A percentile compares a stretch with the other conserved stretches of the same genome.
These are phyloP conservation scores for Oligia strigilis DNA, from an alignment of 2,888 invertebrate genomes.

Conservation along the genomic window DNA sequence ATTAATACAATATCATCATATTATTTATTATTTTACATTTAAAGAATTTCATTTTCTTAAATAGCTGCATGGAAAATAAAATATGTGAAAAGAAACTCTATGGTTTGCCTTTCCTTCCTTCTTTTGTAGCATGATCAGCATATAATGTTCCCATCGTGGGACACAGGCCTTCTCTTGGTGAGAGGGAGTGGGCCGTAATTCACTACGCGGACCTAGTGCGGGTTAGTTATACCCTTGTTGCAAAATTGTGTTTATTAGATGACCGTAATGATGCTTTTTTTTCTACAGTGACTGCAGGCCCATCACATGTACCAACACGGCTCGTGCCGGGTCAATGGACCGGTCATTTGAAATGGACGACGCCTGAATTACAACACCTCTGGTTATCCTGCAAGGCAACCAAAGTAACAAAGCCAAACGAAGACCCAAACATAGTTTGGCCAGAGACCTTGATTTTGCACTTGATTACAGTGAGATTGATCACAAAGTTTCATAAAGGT, in stretches of 20 bases:
- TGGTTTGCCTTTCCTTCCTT: not conserved
- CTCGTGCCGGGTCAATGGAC: not conserved
- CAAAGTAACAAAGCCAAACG: not conserved
- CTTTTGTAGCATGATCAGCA: not conserved
- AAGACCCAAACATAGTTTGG: not conserved
- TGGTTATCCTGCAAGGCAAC: slow-evolving; percentile 19
- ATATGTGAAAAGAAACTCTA: not conserved
- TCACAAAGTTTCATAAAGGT: not conserved
- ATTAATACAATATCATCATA: not conserved
- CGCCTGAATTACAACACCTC: slow-evolving; percentile 10
- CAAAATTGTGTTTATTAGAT: not conserved
- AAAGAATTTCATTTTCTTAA: not conserved
- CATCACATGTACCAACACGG: not conserved
- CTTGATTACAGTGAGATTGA: slow-evolving; percentile 1
- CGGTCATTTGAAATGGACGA: slow-evolving; percentile 8
- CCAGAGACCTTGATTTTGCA: slow-evolving; percentile 16
- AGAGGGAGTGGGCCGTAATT: too few relatives aligned
- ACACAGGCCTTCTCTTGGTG: not conserved
- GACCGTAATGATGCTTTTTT: not conserved
- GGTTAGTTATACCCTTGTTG: too few relatives aligned
- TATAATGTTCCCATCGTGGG: not conserved
- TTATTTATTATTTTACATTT: not conserved
- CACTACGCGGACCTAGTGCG: too few relatives aligned
- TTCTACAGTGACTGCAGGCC: not conserved
- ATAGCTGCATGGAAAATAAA: not conserved